Evolutionary conservation across 2,888 invertebrate genomes (phyloP), one percentile per base, ranked within the genome.

Genomic region (Nephrocerus scutellatus): DNA sequence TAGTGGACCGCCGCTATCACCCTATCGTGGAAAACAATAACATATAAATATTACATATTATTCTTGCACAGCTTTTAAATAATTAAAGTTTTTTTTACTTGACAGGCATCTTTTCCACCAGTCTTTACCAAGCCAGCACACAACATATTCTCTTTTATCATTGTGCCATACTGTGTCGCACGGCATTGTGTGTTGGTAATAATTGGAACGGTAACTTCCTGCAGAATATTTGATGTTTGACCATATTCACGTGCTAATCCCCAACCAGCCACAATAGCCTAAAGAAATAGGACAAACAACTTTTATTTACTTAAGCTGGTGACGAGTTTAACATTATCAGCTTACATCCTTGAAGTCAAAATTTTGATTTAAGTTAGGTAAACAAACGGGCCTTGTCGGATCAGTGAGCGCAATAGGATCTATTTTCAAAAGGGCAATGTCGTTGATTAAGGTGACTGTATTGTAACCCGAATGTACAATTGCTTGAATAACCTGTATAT

Each of bases 61-160:
- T 10, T 24, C 16, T 8, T 5, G 26, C 14, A 19, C 9, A 15
- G n/a, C 8, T 47, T 9, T 12, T 36, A n/a, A n/a, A n/a, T n/a
- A n/a, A n/a, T n/a, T n/a, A n/a, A n/a, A n/a, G n/a, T n/a, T n/a
- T n/a, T n/a, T 41, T 50, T 44, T 51, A 66, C 66, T 57, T 66
- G 66, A 43, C 66, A 66, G 39, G 66, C 65, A 43, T 66, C 66
- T 43, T 63, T 64, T 43, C 65, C 66, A 12, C 67, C 67, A 4
- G 52, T 43, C 21, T 57, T 49, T 5, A 65, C 61, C 30, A 61
- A 39, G 10, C 66, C 66, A 9, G 67, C 67, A 42, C 66, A 67
- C 22, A 67, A 40, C 66, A 67, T 66, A n/a, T 61, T 59, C 2
- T 61, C 59, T n/a, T 47, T 46, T 28, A 67, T 67, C 46, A 59